Conservation (phyloP, 1,140 invertebrate species). For the Mesaphorura yosii region DNA sequence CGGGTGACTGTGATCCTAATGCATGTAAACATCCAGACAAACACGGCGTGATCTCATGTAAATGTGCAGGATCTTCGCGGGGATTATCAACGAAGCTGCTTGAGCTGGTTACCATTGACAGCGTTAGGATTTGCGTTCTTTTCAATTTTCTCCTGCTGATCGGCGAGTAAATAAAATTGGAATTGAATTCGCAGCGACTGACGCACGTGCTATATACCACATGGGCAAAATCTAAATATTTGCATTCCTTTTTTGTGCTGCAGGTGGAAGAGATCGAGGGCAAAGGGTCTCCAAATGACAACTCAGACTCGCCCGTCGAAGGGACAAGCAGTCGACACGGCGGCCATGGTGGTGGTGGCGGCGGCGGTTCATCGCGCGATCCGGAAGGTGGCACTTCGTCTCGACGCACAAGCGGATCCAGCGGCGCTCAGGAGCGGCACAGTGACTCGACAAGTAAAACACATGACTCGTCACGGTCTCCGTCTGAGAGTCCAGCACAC, state of each 20-base stretch:
- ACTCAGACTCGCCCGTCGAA: constrained; percentile 25
- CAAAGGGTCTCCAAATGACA: constrained; percentile 29
- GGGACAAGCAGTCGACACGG: constrained; percentile 1
- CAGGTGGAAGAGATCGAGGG: constrained; percentile 32
- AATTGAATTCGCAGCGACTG: background rate
- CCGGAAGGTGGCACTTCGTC: no score
- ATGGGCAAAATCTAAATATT: constrained; percentile 2
- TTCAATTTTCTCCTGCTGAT: background rate
- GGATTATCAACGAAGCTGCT: background rate
- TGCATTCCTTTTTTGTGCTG: constrained; percentile 10
- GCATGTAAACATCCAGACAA: no score
- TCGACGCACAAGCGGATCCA: constrained; percentile 23
- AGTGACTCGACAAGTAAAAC: constrained; percentile 26
- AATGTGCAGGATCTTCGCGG: background rate
- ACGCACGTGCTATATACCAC: background rate
- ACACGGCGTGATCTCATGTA: no score
- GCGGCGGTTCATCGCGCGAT: constrained; percentile 1
- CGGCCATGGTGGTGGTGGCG: constrained; percentile 13
- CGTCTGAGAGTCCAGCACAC: constrained; percentile 25
- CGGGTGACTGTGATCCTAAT: no score
- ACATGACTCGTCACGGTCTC: constrained; percentile 20
- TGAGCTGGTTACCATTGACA: background rate
- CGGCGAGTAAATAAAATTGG: background rate
- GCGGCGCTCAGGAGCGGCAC: constrained; percentile 18
- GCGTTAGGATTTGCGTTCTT: background rate